phyloP scores from a whole-genome alignment of 2,888 invertebrate species.

The Boloria euphrosyne region DNA sequence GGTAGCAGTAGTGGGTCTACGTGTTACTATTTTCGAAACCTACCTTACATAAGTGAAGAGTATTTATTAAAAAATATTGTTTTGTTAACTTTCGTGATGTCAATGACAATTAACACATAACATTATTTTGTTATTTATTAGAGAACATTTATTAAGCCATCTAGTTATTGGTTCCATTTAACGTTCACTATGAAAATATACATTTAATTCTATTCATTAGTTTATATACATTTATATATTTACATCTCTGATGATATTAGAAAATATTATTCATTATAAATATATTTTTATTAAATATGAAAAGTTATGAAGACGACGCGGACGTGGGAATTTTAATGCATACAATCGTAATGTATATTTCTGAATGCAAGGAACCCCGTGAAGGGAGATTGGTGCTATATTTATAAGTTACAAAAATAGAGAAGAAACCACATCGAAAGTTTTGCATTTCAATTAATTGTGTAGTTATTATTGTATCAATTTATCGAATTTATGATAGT shows the following conservation, averaged over 20 bases:
- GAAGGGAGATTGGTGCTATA: neutral
- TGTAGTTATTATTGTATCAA: neutral
- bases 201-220: conserved; percentile 66
- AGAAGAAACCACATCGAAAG: neutral
- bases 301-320: neutral
- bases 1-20: conserved; percentile 7
- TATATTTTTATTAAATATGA: neutral
- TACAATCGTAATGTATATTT: no score
- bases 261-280: conserved; percentile 46
- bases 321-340: no score
- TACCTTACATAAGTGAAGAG: neutral
- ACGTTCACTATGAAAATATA: conserved; percentile 81
- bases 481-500: neutral
- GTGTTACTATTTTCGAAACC: conserved; percentile 3
- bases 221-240: conserved; percentile 68
- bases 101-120: conserved; percentile 11
- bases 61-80: conserved; percentile 1
- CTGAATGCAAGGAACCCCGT: no score
- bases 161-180: conserved; percentile 77
- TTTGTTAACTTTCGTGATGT: conserved; percentile 9
- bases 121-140: conserved; percentile 1
- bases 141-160: conserved; percentile 35
- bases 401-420: conserved; percentile 2
- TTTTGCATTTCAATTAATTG: neutral
- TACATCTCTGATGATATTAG: conserved; percentile 52